Conservation (phyloP, 2,888 invertebrate species). For the Conchocele bisecta region DNA sequence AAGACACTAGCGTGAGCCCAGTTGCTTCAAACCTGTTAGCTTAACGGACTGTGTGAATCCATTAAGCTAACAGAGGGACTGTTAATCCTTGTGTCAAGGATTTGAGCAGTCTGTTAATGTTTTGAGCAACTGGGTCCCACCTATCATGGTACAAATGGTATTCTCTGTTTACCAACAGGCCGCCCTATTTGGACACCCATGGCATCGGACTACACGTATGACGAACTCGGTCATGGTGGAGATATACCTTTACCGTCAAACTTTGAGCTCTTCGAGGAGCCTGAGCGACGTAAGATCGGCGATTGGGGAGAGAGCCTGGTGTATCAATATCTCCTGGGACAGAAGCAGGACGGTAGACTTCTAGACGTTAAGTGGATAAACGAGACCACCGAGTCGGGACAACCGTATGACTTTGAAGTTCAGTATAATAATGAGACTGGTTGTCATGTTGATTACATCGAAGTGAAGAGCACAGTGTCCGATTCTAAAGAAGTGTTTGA, state of each 20-base stretch:
- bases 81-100: too few relatives aligned
- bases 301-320: slow-evolving; percentile 79
- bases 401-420: slow-evolving; percentile 78
- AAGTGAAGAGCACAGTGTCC: slow-evolving; percentile 74
- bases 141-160: too few relatives aligned
- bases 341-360: slow-evolving; percentile 62
- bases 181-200: slow-evolving; percentile 71
- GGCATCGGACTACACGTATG: slow-evolving; percentile 70
- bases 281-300: slow-evolving; percentile 65
- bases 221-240: slow-evolving; percentile 66
- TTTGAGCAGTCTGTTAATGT: too few relatives aligned
- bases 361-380: slow-evolving; percentile 73
- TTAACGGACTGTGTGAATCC: too few relatives aligned
- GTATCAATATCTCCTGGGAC: slow-evolving; percentile 69
- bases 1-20: too few relatives aligned
- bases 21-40: too few relatives aligned
- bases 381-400: slow-evolving; percentile 64
- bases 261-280: slow-evolving; percentile 33
- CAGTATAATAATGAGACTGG: slow-evolving; percentile 51
- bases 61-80: too few relatives aligned
- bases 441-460: slow-evolving; percentile 52
- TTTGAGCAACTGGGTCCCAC: too few relatives aligned
- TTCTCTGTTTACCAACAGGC: slow-evolving; percentile 55
- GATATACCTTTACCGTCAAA: slow-evolving; percentile 52
- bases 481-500: slow-evolving; percentile 77